These are phyloP conservation scores for Drosophila merina DNA, from an alignment of 2,888 invertebrate genomes.

Conservation along the genomic window DNA sequence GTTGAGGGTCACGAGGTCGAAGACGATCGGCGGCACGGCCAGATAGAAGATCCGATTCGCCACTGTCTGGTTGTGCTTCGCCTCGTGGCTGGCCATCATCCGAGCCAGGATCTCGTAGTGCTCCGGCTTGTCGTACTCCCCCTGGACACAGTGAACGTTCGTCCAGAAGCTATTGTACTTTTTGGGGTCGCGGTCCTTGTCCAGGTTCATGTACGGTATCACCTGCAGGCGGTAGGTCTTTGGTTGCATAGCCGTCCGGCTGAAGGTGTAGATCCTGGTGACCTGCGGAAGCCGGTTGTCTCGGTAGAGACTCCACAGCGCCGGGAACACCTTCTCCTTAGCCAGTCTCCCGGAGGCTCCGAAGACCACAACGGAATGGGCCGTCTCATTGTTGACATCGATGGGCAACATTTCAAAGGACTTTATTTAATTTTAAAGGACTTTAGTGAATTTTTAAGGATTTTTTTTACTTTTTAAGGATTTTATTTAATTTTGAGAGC, in stretches of 20 bases:
- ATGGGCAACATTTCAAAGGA: slow-evolving; percentile 46
- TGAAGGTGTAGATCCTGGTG: slow-evolving; percentile 56
- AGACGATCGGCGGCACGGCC: slow-evolving; percentile 54
- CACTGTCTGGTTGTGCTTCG: slow-evolving; percentile 35
- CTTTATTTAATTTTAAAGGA: slow-evolving; percentile 7
- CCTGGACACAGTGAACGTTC: slow-evolving; percentile 50
- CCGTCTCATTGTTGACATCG: slow-evolving; percentile 57
- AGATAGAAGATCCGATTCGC: slow-evolving; percentile 68
- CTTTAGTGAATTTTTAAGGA: slow-evolving; percentile 10
- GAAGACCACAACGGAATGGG: slow-evolving; percentile 62
- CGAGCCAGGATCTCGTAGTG: slow-evolving; percentile 42
- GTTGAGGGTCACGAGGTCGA: slow-evolving; percentile 57
- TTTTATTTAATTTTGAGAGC: slow-evolving; percentile 11
- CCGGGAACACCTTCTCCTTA: slow-evolving; percentile 52
- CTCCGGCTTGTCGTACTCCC: slow-evolving; percentile 46
- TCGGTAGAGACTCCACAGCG: slow-evolving; percentile 63
- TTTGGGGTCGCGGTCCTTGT: slow-evolving; percentile 43
- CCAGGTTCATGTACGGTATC: slow-evolving; percentile 55
- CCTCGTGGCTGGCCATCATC: slow-evolving; percentile 54
- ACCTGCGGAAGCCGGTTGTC: slow-evolving; percentile 59
- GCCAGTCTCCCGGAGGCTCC: slow-evolving; percentile 61
- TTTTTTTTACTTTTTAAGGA: not conserved
- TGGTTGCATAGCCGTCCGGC: slow-evolving; percentile 48
- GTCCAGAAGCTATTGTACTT: slow-evolving; percentile 66
- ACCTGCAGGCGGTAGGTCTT: slow-evolving; percentile 43